These are phyloP conservation scores for Syrista parreyssii DNA, from an alignment of 2,888 invertebrate genomes.

Conservation along the genomic window DNA sequence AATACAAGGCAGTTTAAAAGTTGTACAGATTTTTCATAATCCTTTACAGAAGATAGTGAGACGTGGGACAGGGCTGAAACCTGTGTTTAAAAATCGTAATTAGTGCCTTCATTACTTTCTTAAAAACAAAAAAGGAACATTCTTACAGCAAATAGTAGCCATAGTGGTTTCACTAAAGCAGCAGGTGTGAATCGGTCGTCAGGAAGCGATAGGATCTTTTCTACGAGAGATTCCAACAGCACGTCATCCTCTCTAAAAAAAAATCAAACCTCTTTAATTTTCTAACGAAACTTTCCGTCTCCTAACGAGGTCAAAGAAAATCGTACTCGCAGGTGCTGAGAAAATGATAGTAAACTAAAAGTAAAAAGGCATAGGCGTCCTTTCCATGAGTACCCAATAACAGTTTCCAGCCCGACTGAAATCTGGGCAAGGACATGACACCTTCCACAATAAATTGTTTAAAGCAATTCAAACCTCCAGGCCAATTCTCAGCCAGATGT, in stretches of 20 bases:
- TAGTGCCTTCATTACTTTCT: neutral
- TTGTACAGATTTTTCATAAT: constrained; percentile 26
- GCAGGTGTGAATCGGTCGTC: neutral
- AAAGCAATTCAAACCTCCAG: constrained; percentile 23
- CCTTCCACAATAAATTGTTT: constrained; percentile 29
- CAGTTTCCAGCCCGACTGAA: constrained; percentile 21
- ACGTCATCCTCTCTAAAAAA: neutral
- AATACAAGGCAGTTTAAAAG: constrained; percentile 26
- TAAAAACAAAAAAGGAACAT: neutral
- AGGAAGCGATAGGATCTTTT: neutral
- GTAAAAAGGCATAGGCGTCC: constrained; percentile 29
- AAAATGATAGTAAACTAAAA: constrained; percentile 40
- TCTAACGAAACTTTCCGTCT: neutral
- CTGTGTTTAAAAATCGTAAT: constrained; percentile 12
- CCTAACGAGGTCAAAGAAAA: neutral
- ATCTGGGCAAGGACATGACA: constrained; percentile 27
- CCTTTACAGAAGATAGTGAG: constrained; percentile 10
- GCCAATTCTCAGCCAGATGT: constrained; percentile 5
- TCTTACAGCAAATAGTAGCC: constrained; percentile 44
- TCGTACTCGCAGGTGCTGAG: constrained; percentile 37
- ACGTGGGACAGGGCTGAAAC: constrained; percentile 29
- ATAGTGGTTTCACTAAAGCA: constrained; percentile 36
- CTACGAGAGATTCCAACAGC: neutral
- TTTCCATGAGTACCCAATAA: neutral
- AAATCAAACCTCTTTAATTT: neutral